Base-by-base conservation (phyloP, 1,140 invertebrate genomes). In the Bombus huntii region DNA sequence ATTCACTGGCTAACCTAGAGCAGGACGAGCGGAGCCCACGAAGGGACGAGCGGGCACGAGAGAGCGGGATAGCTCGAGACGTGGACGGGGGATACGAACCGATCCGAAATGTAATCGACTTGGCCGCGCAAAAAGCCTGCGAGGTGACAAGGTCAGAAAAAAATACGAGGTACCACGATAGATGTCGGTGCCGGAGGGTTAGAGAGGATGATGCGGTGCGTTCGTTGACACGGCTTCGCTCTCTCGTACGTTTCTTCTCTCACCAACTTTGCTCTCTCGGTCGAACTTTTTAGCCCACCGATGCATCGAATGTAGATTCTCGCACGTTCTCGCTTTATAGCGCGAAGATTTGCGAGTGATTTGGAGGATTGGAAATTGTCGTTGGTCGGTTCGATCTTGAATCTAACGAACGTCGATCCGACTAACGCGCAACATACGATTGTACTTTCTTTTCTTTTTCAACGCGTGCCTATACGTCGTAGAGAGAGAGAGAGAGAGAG, bases 1-100 rank as follows among this genome's bases (percentile, higher is more conserved):
- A 94, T 94, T 94, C 93, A 94, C 93, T 89, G 91, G 90, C 90
- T 92, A 93, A 90, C 91, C 88, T 93, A 93, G 92, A 93, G 92
- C 83, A 92, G 90, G 87, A 92, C 87, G 89, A 93, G 90, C 72
- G 77, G 34, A 81, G 88, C 68, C 62, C 87, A 28, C 87, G 65
- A 89, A 83, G 84, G 84, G 75, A 86, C 87, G 62, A 37, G 79
- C 87, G 66, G 68, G 86, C 28, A 57, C 53, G 44, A 74, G 78
- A 15, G 70, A 73, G 77, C 44, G 78, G 44, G 44, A 47, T 18
- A 47, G 42, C 39, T 25, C 25, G 74, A 31, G 18, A 44, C 44
- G 72, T 31, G 42, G 82, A 34, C 59, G 62, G 74, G 70, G 62
- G 76, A 78, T 59, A 84, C 57, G 47, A 44, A 42, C 72, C 75